Evolutionary conservation across 2,888 invertebrate species (phyloP), one percentile per base, ranked within the genome.

Genomic region (Halocaridina rubra): DNA sequence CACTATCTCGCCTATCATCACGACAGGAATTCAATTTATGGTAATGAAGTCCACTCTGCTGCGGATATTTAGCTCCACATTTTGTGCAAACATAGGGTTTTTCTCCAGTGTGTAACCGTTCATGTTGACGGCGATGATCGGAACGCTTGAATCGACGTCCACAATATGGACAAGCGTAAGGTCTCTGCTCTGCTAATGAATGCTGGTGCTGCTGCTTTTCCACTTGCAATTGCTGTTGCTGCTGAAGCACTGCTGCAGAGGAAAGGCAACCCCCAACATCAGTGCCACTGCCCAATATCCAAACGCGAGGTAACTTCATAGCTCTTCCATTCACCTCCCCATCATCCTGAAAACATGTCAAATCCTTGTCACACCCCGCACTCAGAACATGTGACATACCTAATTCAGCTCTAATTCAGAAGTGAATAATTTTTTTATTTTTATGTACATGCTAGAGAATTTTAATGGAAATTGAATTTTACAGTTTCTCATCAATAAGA

Each of bases 41-140:
- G 59, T 84, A 84, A 32, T 84, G 84, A 22, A 84, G 74, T 33
- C 84, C 84, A 77, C 86, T 87, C 67, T 87, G 78, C 74, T 88
- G 88, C 29, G 88, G 87, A 76, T 88, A 88, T 32, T 85, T 86
- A 61, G 87, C 88, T 22, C 87, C 84, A 76, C 88, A 88, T 5
- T 71, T 75, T 16, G 77, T 81, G 76, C 88, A 88, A 29, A 61
- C 85, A 61, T 87, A 88, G 16, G 88, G 88, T 69, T 86, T 86
- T 71, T 88, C 88, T 16, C 88, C 88, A 3, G 88, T 88, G 71
- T 88, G 88, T 24, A 87, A 76, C 7, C 88, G 86, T 71, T 87
- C 86, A 57, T 88, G 88, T 39, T 86, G 82, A 19, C 78, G 80
- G 16, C 85, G 72, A 71, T 88, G 88, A 57, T 88, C 88, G 24